Conservation (phyloP, 2,113 vertebrate species). For the Hippocampus barbouri region DNA sequence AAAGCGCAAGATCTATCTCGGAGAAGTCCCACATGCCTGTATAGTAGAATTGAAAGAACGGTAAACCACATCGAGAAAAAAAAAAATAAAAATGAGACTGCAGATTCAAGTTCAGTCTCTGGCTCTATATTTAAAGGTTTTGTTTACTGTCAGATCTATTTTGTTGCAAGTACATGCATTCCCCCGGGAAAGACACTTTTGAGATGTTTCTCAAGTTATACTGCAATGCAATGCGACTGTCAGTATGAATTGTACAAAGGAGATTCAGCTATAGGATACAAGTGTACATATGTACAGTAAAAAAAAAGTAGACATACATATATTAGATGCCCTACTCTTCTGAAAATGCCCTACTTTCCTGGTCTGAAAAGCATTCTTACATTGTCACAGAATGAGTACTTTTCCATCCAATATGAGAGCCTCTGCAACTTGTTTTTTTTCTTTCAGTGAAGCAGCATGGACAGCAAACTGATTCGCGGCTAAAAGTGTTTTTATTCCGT, state of each 20-base stretch:
- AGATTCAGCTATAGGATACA: neutral
- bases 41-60: conserved; percentile 51
- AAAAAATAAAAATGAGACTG: conserved; percentile 22
- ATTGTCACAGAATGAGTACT: neutral
- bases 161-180: conserved; percentile 21
- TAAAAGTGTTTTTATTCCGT: neutral
- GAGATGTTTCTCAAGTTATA: neutral
- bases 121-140: conserved; percentile 22
- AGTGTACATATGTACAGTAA: neutral
- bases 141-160: conserved; percentile 24
- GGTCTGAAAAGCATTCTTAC: neutral
- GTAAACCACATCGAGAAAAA: conserved; percentile 31
- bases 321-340: neutral
- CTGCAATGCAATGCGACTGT: neutral
- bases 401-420: neutral
- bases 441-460: neutral
- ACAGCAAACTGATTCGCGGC: neutral
- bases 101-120: conserved; percentile 20
- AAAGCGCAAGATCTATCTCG: conserved; percentile 47
- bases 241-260: neutral
- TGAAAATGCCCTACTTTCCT: neutral
- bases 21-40: conserved; percentile 49
- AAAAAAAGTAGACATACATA: neutral
- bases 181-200: conserved; percentile 18
- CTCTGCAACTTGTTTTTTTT: neutral